These are phyloP conservation scores for Nothocercus nigrocapillus DNA, from an alignment of 2,113 vertebrate genomes.

Conservation along the genomic window DNA sequence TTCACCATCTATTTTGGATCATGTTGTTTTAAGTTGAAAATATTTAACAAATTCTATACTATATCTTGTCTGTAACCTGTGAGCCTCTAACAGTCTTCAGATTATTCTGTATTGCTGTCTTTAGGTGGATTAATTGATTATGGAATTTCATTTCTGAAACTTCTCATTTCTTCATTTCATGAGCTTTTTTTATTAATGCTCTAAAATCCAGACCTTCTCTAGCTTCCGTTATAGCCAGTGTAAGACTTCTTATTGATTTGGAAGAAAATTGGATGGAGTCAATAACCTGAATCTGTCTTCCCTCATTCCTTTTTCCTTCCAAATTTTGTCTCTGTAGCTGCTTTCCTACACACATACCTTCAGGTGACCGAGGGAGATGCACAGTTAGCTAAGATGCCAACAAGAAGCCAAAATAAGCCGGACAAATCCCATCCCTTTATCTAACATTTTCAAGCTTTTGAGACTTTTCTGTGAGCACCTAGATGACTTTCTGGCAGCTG, in stretches of 20 bases:
- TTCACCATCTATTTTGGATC: background rate
- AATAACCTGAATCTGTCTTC: background rate
- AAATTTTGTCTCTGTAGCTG: background rate
- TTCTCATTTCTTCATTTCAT: too few relatives aligned
- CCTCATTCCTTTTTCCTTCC: background rate
- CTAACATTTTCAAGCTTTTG: background rate
- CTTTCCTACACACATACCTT: background rate
- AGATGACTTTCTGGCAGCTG: slow-evolving; percentile 15
- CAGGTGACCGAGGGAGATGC: background rate
- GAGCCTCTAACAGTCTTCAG: background rate
- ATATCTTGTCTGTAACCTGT: background rate
- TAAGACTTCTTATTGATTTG: background rate
- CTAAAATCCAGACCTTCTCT: background rate
- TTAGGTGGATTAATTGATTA: background rate
- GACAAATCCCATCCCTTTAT: background rate
- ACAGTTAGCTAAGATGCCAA: background rate
- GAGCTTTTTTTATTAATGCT: background rate
- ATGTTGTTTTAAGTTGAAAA: background rate
- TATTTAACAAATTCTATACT: background rate
- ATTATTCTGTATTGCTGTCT: background rate
- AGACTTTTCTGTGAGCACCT: background rate
- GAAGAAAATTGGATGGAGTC: background rate
- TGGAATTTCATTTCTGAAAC: background rate
- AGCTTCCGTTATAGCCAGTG: background rate
- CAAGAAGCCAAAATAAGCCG: background rate